A percentile compares a stretch with the other conserved stretches of the same genome.
phyloP scores from a whole-genome alignment of 2,113 vertebrate genomes.

The Turnix velox region DNA sequence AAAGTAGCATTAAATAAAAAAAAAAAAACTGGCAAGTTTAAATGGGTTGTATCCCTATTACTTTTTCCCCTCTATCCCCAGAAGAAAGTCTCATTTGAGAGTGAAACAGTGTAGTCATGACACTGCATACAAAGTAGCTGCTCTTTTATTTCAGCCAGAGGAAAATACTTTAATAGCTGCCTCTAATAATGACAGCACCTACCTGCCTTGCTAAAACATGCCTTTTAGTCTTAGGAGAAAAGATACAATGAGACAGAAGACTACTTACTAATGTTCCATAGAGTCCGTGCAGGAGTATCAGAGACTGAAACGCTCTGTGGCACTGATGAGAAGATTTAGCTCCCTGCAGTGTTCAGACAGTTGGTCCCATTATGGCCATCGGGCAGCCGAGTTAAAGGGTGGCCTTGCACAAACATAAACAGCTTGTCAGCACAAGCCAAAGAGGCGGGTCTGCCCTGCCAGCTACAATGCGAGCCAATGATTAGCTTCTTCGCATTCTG shows the following conservation, averaged over 20 bases:
- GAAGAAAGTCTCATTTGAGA: slow-evolving; percentile 2
- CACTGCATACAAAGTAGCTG: slow-evolving; percentile 53
- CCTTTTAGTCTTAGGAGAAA: not conserved
- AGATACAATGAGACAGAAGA: not conserved
- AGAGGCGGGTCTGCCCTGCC: slow-evolving; percentile 62
- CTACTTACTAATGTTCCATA: slow-evolving; percentile 72
- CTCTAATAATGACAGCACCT: not conserved
- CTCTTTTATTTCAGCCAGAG: not conserved
- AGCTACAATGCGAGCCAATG: slow-evolving; percentile 71
- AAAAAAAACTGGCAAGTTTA: not conserved
- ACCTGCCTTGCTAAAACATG: slow-evolving; percentile 10
- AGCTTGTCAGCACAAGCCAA: slow-evolving; percentile 73
- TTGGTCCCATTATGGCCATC: slow-evolving; percentile 58
- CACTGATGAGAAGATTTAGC: not conserved
- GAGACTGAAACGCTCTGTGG: slow-evolving; percentile 4
- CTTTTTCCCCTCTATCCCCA: not conserved
- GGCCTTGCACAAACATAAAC: slow-evolving; percentile 74
- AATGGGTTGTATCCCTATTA: not conserved
- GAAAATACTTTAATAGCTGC: not conserved
- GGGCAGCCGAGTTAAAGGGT: slow-evolving; percentile 64
- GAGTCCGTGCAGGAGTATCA: not conserved
- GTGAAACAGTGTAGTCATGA: not conserved
- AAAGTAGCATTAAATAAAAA: not conserved
- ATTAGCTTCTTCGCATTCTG: slow-evolving; percentile 50
- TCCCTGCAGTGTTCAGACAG: slow-evolving; percentile 49